Conservation (phyloP, 2,797 vertebrate genomes). For the Malacoctenus gilli region DNA sequence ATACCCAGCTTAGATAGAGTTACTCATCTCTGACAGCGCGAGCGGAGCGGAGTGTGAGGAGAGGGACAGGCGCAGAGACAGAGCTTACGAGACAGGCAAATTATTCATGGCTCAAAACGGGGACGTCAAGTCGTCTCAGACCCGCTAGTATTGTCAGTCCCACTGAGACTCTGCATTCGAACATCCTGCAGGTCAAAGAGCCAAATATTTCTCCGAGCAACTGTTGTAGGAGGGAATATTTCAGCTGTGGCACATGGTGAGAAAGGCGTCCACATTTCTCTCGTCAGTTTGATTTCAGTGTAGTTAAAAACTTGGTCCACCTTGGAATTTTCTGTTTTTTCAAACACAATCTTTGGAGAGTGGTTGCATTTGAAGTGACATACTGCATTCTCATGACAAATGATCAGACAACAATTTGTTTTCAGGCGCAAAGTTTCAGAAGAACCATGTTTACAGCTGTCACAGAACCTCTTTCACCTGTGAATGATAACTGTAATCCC, state of each 20-base stretch:
- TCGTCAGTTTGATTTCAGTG: no score
- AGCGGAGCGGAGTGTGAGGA: conserved; percentile 6
- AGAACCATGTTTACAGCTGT: not conserved
- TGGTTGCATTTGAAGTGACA: no score
- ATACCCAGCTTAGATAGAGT: conserved; percentile 55
- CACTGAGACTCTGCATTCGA: conserved; percentile 14
- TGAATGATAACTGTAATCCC: no score
- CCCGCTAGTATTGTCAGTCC: not conserved
- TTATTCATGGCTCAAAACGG: conserved; percentile 10
- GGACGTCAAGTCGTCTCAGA: not conserved
- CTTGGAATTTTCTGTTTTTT: not conserved
- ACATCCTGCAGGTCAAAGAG: conserved; percentile 3
- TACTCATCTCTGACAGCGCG: conserved; percentile 44
- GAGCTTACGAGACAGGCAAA: conserved; percentile 24
- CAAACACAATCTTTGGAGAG: not conserved
- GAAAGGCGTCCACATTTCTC: no score
- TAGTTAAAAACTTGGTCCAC: not conserved
- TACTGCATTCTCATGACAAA: not conserved
- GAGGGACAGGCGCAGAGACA: conserved; percentile 5
- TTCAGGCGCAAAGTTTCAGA: not conserved
- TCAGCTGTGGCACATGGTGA: no score
- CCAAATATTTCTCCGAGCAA: not conserved
- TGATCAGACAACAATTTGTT: not conserved
- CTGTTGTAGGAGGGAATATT: no score
- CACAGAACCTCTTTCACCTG: no score